Percentiles rank a stretch among this genome's conserved stretches.
Conservation (phyloP, 2,797 vertebrate species). For the Spinus pinus region DNA sequence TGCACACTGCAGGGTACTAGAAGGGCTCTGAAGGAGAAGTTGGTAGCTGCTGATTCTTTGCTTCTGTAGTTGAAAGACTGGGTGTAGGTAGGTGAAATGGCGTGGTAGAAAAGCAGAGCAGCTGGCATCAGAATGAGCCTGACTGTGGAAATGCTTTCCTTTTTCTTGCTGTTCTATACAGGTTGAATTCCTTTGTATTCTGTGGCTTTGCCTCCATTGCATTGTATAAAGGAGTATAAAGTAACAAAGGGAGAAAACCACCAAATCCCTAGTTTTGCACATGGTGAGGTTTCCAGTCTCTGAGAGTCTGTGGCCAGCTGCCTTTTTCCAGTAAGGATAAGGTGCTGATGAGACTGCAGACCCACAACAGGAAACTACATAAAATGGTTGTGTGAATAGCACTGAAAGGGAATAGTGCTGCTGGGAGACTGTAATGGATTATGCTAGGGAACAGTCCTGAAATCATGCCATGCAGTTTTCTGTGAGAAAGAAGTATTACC, state of each 20-base stretch:
- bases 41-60: background rate
- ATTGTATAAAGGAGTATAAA: background rate
- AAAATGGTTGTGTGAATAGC: background rate
- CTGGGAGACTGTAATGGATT: background rate
- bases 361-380: background rate
- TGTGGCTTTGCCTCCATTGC: background rate
- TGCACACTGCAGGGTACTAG: slow-evolving; percentile 12
- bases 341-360: background rate
- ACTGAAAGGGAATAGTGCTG: background rate
- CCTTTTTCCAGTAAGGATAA: background rate
- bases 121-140: background rate
- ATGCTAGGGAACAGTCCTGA: background rate
- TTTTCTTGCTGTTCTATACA: background rate
- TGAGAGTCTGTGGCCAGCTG: background rate
- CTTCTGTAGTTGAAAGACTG: background rate
- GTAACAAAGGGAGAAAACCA: background rate
- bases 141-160: background rate
- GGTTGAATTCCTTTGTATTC: background rate
- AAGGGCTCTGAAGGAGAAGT: background rate
- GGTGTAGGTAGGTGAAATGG: slow-evolving; percentile 17
- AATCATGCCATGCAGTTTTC: background rate
- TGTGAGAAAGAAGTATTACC: background rate
- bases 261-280: background rate
- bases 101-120: background rate
- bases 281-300: background rate